A percentile compares a stretch with the other conserved stretches of the same genome.
These are phyloP conservation scores for Andrena praecox DNA, from an alignment of 2,888 invertebrate genomes.

Conservation along the genomic window DNA sequence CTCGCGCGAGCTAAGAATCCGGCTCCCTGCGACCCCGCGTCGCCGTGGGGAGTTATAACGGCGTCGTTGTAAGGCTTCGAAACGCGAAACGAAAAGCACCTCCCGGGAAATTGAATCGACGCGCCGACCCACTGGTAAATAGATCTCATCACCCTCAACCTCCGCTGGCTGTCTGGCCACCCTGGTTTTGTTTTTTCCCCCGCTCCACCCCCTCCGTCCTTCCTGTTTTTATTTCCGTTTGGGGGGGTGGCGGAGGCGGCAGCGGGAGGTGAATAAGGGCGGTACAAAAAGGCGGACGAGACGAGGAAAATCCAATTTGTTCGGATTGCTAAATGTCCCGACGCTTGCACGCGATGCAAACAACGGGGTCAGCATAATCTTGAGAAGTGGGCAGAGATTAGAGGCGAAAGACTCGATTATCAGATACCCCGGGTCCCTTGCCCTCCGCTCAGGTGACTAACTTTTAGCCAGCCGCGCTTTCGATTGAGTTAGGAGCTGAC, in stretches of 20 bases:
- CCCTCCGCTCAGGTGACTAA: slow-evolving; percentile 8
- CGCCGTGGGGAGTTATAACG: slow-evolving; percentile 52
- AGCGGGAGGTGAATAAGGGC: neutral
- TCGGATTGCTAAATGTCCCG: slow-evolving; percentile 60
- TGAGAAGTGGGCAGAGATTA: slow-evolving; percentile 54
- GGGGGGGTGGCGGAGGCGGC: neutral
- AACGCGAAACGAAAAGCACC: slow-evolving; percentile 67
- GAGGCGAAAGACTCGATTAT: slow-evolving; percentile 56
- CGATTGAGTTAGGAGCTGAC: slow-evolving; percentile 30
- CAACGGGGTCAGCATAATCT: slow-evolving; percentile 58
- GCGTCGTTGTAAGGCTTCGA: slow-evolving; percentile 62
- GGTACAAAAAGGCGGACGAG: slow-evolving; percentile 19
- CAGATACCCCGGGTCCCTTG: slow-evolving; percentile 19
- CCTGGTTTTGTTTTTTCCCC: neutral
- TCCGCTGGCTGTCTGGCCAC: neutral
- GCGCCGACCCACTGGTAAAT: slow-evolving; percentile 63
- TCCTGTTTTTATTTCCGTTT: slow-evolving; percentile 9
- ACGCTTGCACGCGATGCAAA: slow-evolving; percentile 57
- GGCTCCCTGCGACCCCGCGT: neutral
- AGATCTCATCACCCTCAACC: slow-evolving; percentile 56
- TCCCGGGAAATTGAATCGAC: slow-evolving; percentile 69
- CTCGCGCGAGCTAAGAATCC: slow-evolving; percentile 55
- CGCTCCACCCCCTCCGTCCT: neutral
- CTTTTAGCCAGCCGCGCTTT: slow-evolving; percentile 26
- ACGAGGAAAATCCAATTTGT: slow-evolving; percentile 62